Percentiles rank a stretch among this genome's conserved stretches.
Conservation (phyloP, 2,797 vertebrate species). For the Anabacerthia variegaticeps region DNA sequence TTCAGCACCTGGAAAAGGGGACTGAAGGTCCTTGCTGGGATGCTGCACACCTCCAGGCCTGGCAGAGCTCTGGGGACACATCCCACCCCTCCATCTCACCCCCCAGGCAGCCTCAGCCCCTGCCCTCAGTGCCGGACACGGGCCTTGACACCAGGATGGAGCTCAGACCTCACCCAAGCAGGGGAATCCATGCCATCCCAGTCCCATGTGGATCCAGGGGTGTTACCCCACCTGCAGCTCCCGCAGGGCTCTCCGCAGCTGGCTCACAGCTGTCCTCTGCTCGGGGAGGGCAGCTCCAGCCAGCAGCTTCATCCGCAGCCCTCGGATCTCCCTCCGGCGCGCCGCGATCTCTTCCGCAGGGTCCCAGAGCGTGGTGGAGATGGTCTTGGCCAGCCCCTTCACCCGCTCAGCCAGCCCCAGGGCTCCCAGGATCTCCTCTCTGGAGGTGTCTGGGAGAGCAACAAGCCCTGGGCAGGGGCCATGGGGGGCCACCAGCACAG, state of each 20-base stretch:
- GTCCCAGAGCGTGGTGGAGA: constrained; percentile 74
- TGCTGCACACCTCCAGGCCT: background rate
- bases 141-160: background rate
- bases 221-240: constrained; percentile 78
- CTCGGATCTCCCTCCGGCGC: constrained; percentile 66
- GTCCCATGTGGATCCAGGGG: background rate
- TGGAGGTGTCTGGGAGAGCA: constrained; percentile 27
- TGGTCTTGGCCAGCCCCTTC: constrained; percentile 69
- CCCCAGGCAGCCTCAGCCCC: background rate
- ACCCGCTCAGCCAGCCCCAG: constrained; percentile 75
- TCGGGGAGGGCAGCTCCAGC: constrained; percentile 14
- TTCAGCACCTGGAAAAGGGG: constrained; percentile 81
- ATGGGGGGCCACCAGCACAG: fast-evolving
- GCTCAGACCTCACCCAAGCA: fast-evolving
- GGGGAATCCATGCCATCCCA: fast-evolving
- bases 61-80: background rate
- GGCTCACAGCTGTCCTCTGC: constrained; percentile 47
- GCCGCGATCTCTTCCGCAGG: constrained; percentile 52
- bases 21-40: background rate
- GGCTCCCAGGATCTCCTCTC: constrained; percentile 67
- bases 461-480: background rate
- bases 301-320: constrained; percentile 73
- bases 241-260: constrained; percentile 73
- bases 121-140: background rate
- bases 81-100: background rate